These are phyloP conservation scores for Neoseiulus cucumeris DNA, from an alignment of 1,140 invertebrate species.

Conservation along the genomic window DNA sequence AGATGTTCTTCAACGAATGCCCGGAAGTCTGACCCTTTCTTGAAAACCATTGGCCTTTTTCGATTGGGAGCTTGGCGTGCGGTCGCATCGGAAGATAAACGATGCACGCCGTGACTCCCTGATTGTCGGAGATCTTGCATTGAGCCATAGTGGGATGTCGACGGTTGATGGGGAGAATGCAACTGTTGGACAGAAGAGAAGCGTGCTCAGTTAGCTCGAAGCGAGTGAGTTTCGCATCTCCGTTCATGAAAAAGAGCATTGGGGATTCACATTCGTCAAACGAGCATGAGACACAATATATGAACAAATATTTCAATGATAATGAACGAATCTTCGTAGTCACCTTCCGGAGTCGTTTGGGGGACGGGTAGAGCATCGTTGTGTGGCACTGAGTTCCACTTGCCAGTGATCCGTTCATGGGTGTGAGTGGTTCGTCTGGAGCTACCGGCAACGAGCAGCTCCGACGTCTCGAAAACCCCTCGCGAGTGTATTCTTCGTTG, in stretches of 20 bases:
- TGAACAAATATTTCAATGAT: too few species aligned
- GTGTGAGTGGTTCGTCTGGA: neutral
- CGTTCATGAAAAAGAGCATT: too few species aligned
- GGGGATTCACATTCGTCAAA: too few species aligned
- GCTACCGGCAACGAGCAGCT: conserved; percentile 3
- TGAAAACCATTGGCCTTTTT: neutral
- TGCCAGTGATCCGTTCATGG: neutral
- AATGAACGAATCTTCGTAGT: too few species aligned
- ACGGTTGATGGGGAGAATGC: neutral
- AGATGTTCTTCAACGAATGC: conserved; percentile 75
- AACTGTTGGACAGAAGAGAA: neutral
- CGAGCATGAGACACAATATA: too few species aligned
- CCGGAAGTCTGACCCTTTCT: conserved; percentile 41
- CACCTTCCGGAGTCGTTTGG: conserved; percentile 2
- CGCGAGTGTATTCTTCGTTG: neutral
- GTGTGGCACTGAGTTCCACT: neutral
- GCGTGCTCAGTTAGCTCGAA: neutral
- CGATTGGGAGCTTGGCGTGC: too few species aligned
- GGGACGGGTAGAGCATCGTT: conserved; percentile 1
- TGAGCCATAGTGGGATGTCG: conserved; percentile 4
- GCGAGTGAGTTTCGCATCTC: too few species aligned
- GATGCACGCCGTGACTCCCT: neutral
- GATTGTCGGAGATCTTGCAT: neutral
- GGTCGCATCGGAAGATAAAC: too few species aligned
- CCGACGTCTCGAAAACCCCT: neutral